Base-by-base conservation (phyloP, 2,888 invertebrate species). In the Hofmannophila pseudospretella region DNA sequence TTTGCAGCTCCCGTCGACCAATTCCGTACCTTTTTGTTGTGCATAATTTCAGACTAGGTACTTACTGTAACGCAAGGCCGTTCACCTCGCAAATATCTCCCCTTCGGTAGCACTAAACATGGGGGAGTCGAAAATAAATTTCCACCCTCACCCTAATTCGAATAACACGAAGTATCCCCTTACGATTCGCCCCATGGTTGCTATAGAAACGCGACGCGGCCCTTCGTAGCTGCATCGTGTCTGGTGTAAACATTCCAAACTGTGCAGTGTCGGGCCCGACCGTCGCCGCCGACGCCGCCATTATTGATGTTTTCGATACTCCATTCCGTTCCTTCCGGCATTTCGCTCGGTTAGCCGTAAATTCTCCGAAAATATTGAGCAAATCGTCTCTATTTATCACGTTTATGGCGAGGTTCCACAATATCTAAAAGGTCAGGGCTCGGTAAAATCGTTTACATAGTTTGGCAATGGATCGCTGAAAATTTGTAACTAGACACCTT, bases 61-160 rank as follows among this genome's bases (percentile, higher is more conserved):
- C 45, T 32, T 34, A 33, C 45, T 32, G 29, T 34, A 30, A 39
- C 55, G 67, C 59, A 63, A 60, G 84, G 79, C 72, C 79, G 56
- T 86, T 85, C 80, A 85, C 84, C 85, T 82, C 71, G 66, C 72
- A 67, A 74, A 76, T 70, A 67, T 71, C 67, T 71, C 77, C 76
- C 81, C 80, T 75, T 71, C 65, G 74, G 70, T 54, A 54, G 43
- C 52, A 44, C 58, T 72, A 67, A 74, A 60, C 70, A 67, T 55
- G 66, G 65, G 77, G 76, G 76, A 67, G 74, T 66, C 69, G 60
- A 60, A 76, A 81, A 81, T 80, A 81, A 67, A 73, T 73, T 63
- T 67, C 72, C 77, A 70, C 81, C 80, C 80, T 78, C 79, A 65
- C 72, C 74, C 73, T 76, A 78, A 74, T 76, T 75, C 67, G 66